phyloP scores from a whole-genome alignment of 2,797 vertebrate species.

The Phrynocephalus guinanensis region DNA sequence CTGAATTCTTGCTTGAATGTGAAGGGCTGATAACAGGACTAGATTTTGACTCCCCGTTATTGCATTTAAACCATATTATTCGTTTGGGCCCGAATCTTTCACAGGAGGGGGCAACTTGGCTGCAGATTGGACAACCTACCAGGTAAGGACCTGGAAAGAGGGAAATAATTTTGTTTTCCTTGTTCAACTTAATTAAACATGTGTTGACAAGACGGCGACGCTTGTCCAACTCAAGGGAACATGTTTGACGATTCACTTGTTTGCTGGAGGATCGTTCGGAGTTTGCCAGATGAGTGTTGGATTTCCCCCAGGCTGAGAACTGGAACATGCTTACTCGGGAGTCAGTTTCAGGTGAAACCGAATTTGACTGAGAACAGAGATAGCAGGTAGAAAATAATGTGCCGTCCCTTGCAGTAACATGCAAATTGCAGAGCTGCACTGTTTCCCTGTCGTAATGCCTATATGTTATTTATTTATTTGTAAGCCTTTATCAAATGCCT shows the following conservation, averaged over 20 bases:
- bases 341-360: neutral
- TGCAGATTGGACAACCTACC: slow-evolving; percentile 52
- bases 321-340: neutral
- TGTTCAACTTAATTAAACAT: slow-evolving; percentile 43
- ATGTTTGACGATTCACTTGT: neutral
- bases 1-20: slow-evolving; percentile 81
- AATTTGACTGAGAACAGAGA: neutral
- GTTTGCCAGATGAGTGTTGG: neutral
- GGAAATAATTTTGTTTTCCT: slow-evolving; percentile 35
- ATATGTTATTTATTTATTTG: too few relatives aligned
- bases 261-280: neutral
- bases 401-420: neutral
- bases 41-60: slow-evolving; percentile 77
- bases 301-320: neutral
- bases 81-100: slow-evolving; percentile 76
- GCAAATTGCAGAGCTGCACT: neutral
- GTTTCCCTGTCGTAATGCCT: neutral
- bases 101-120: slow-evolving; percentile 66
- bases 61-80: slow-evolving; percentile 77
- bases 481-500: neutral
- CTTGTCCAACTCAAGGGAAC: slow-evolving; percentile 24
- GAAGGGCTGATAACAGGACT: slow-evolving; percentile 81
- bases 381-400: neutral
- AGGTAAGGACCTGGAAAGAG: slow-evolving; percentile 74
- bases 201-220: slow-evolving; percentile 45